Conservation (phyloP, 2,113 vertebrate genomes). For the Cryptoleucopteryx plumbea region DNA sequence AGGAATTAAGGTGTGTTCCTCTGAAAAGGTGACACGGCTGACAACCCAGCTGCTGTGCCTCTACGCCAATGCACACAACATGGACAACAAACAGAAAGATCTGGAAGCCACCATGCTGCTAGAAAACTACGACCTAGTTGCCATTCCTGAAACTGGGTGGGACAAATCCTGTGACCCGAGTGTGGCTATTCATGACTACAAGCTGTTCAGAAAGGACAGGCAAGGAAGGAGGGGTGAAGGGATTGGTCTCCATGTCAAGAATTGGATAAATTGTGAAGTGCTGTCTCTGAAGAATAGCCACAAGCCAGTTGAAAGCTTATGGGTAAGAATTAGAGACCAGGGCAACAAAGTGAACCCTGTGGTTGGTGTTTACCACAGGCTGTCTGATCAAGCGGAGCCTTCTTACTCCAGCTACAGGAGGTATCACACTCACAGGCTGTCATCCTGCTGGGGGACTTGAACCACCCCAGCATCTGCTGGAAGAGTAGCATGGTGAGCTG, state of each 20-base stretch:
- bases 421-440: too few relatives aligned
- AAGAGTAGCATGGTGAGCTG: too few relatives aligned
- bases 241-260: neutral
- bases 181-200: neutral
- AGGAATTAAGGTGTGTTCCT: neutral
- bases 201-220: neutral
- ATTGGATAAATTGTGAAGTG: neutral
- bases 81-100: neutral
- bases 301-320: neutral
- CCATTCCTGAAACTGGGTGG: neutral
- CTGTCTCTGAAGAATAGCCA: neutral
- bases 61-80: neutral
- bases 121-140: neutral
- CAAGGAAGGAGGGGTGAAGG: neutral
- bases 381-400: neutral
- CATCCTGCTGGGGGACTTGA: too few relatives aligned
- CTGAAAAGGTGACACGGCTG: neutral
- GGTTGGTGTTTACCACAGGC: neutral
- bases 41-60: neutral
- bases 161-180: neutral
- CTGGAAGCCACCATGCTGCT: neutral
- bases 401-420: too few relatives aligned
- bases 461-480: too few relatives aligned
- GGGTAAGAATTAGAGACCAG: neutral
- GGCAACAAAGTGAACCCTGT: neutral